Percentiles rank a stretch among this genome's conserved stretches.
phyloP scores from a whole-genome alignment of 2,888 invertebrate species.

The Tiliacea aurago region DNA sequence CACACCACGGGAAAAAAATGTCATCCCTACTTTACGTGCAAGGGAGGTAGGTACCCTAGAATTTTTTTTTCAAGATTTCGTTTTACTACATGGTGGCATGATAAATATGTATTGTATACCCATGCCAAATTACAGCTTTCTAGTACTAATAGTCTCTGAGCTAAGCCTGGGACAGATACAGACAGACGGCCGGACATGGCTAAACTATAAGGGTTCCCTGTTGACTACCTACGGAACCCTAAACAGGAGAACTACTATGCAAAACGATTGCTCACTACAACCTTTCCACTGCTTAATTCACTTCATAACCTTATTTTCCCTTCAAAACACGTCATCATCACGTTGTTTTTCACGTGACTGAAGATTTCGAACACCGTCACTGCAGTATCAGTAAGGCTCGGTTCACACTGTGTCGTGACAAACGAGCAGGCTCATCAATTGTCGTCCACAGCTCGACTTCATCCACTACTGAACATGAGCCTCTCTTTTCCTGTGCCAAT shows the following conservation, averaged over 20 bases:
- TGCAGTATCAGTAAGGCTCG: constrained; percentile 2
- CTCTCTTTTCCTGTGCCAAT: background rate
- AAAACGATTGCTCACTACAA: background rate
- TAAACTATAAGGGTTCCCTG: no score
- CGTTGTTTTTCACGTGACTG: constrained; percentile 37
- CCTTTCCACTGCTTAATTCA: constrained; percentile 25
- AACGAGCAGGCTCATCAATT: background rate
- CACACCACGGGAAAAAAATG: no score
- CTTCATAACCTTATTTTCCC: constrained; percentile 3
- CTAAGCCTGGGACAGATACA: no score
- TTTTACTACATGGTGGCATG: no score
- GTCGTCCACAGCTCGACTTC: background rate
- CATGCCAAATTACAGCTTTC: no score
- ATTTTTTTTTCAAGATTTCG: no score
- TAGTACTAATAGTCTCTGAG: no score
- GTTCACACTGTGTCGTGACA: background rate
- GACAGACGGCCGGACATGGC: no score
- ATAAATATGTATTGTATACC: no score
- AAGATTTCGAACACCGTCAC: constrained; percentile 42
- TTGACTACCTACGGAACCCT: no score
- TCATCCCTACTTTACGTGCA: no score
- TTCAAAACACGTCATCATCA: constrained; percentile 1
- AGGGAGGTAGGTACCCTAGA: no score
- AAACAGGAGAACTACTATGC: background rate
- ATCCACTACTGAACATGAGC: background rate